Evolutionary conservation across 2,113 vertebrate genomes (phyloP).

Genomic region (Microcebus griseorufus): DNA sequence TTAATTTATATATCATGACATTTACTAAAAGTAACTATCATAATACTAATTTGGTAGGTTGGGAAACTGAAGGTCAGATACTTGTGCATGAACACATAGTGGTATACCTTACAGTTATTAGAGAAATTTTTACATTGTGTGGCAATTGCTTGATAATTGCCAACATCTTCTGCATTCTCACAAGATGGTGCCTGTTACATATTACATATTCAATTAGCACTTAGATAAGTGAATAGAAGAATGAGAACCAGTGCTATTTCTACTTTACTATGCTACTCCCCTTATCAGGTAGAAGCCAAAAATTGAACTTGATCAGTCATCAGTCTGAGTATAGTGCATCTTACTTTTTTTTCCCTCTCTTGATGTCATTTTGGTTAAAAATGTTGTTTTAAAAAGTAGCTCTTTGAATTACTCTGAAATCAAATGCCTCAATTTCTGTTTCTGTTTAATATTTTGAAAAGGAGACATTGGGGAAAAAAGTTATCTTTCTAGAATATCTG

Average conservation of each 20-base stretch:
- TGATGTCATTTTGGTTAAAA: background rate
- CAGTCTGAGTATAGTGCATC: background rate
- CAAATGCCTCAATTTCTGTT: background rate
- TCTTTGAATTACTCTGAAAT: background rate
- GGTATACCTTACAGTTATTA: background rate
- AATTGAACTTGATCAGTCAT: background rate
- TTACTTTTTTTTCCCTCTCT: background rate
- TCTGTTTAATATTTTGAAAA: background rate
- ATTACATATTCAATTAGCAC: too few species aligned
- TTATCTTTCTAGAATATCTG: background rate
- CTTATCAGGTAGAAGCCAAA: background rate
- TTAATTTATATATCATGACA: background rate
- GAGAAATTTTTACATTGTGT: background rate
- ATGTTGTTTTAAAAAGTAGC: background rate
- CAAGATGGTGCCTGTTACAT: background rate
- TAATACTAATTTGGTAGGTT: background rate
- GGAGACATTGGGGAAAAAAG: background rate
- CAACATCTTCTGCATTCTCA: background rate
- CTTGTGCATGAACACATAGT: background rate
- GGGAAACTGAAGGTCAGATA: background rate
- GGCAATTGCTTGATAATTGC: background rate
- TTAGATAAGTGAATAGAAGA: background rate
- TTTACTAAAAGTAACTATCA: background rate
- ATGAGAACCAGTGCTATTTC: background rate
- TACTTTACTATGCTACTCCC: background rate